These are phyloP conservation scores for Steatocranus sp. DNA, from an alignment of 2,797 vertebrate species.

Conservation along the genomic window DNA sequence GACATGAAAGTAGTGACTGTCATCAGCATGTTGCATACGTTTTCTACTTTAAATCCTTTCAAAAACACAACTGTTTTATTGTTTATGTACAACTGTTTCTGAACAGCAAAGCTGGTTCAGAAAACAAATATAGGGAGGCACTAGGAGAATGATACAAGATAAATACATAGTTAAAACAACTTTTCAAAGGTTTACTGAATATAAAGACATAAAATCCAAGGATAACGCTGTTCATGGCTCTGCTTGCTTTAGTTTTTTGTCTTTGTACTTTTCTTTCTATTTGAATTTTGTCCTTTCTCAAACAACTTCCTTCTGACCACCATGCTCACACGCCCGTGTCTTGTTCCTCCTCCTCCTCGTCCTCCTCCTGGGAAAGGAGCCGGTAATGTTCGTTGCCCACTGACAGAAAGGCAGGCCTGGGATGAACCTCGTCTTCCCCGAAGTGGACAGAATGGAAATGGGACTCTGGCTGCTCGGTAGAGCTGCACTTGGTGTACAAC, in stretches of 20 bases:
- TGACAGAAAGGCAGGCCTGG: conserved; percentile 54
- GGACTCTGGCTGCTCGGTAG: conserved; percentile 58
- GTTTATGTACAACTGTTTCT: not conserved
- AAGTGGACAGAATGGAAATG: not conserved
- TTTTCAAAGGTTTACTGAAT: not conserved
- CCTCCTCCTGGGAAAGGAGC: conserved; percentile 73
- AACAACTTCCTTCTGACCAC: not conserved
- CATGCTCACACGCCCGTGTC: conserved; percentile 60
- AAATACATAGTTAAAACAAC: conserved; percentile 21
- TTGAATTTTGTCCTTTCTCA: not conserved
- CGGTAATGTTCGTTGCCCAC: conserved; percentile 67
- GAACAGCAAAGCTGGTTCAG: not conserved
- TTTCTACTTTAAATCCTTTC: not conserved
- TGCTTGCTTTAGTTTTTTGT: not conserved
- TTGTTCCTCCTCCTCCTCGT: conserved; percentile 66
- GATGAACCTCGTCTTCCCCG: conserved; percentile 28
- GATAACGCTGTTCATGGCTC: not conserved
- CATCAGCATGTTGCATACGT: not conserved
- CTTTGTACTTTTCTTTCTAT: not conserved
- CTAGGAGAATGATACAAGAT: not conserved
- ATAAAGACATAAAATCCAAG: not conserved
- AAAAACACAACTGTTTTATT: not conserved
- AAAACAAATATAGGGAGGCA: not conserved
- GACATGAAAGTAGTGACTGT: not conserved
- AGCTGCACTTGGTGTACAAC: conserved; percentile 71